Conservation (phyloP, 2,888 invertebrate species). For the Aethes cnicana region DNA sequence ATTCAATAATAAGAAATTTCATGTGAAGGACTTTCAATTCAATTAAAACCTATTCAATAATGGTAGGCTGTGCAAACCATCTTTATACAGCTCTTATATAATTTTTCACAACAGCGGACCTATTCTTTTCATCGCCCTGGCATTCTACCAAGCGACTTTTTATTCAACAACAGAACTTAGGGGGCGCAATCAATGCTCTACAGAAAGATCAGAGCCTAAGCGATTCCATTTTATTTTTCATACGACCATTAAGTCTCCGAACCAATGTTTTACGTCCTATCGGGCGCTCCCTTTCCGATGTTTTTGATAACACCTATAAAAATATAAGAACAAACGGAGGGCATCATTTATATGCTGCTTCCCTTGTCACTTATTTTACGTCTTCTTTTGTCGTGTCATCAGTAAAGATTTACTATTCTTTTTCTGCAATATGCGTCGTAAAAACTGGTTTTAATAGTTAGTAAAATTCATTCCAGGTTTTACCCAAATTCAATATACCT, state of each 20-base stretch:
- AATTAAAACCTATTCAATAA: neutral
- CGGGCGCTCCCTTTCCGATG: slow-evolving; percentile 15
- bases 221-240: slow-evolving; percentile 57
- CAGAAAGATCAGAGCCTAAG: slow-evolving; percentile 60
- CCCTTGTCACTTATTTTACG: slow-evolving; percentile 22
- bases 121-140: slow-evolving; percentile 72
- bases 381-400: slow-evolving; percentile 7
- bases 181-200: slow-evolving; percentile 71
- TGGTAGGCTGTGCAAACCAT: slow-evolving; percentile 44
- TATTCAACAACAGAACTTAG: slow-evolving; percentile 67
- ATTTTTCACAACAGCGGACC: slow-evolving; percentile 61
- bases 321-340: slow-evolving; percentile 6
- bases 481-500: too few species aligned
- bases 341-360: slow-evolving; percentile 19
- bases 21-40: too few species aligned
- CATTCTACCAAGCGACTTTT: slow-evolving; percentile 76
- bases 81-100: slow-evolving; percentile 54
- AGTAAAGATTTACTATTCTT: too few species aligned
- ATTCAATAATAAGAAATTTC: too few species aligned
- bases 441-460: too few species aligned
- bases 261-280: slow-evolving; percentile 25
- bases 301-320: slow-evolving; percentile 26
- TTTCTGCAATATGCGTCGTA: too few species aligned
- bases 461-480: too few species aligned
- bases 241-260: slow-evolving; percentile 53